Conservation (phyloP, 2,113 vertebrate species). For the Pangasianodon hypophthalmus region DNA sequence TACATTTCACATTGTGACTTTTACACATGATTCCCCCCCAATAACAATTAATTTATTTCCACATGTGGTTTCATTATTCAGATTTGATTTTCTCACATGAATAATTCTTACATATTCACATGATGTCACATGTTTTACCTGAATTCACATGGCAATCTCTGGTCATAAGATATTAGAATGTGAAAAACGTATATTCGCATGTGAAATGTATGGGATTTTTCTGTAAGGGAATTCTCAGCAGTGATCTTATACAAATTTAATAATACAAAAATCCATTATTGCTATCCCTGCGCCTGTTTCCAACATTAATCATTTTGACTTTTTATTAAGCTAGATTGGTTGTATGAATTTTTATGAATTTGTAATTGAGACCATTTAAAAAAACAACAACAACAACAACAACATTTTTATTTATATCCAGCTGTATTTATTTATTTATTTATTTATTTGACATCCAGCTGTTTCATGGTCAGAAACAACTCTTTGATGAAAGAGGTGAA, state of each 20-base stretch:
- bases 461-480: not conserved
- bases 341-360: not conserved
- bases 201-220: not conserved
- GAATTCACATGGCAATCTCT: not conserved
- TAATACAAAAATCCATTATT: not conserved
- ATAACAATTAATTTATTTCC: not conserved
- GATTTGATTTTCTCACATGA: not conserved
- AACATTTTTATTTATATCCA: not conserved
- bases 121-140: not conserved
- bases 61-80: not conserved
- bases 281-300: not conserved
- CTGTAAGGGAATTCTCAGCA: not conserved
- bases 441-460: constrained; percentile 4
- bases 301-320: not conserved
- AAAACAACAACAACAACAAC: too few species aligned
- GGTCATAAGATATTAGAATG: not conserved
- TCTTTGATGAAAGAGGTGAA: not conserved
- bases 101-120: not conserved
- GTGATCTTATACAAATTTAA: not conserved
- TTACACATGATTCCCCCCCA: not conserved
- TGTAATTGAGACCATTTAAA: not conserved
- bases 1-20: not conserved
- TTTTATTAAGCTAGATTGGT: not conserved
- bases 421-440: not conserved
- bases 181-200: not conserved